A percentile compares a stretch with the other conserved stretches of the same genome.
Conservation (phyloP, 2,888 invertebrate species). For the Thumatha senex region DNA sequence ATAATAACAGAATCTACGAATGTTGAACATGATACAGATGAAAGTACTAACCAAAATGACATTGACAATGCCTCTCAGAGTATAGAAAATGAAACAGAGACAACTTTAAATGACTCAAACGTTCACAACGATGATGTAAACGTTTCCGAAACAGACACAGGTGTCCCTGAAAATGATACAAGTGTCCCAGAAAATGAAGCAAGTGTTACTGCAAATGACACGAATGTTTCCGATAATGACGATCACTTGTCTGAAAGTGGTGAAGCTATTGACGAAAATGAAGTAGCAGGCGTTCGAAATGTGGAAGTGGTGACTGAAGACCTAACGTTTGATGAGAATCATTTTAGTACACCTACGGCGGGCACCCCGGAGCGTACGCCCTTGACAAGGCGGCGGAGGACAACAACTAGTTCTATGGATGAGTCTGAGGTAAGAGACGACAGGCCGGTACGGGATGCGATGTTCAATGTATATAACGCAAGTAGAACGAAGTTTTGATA, state of each 20-base stretch:
- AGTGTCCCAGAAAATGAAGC: constrained; percentile 7
- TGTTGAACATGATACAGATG: constrained; percentile 7
- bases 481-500: neutral
- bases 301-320: constrained; percentile 37
- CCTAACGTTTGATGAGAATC: constrained; percentile 77
- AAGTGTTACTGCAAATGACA: constrained; percentile 15
- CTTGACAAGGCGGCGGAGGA: constrained; percentile 43
- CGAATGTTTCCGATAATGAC: constrained; percentile 9
- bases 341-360: constrained; percentile 77
- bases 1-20: neutral
- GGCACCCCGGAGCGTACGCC: constrained; percentile 57
- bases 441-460: constrained; percentile 44
- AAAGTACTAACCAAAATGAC: constrained; percentile 14
- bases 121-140: neutral
- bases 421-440: constrained; percentile 76
- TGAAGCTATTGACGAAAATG: constrained; percentile 5
- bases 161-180: constrained; percentile 11
- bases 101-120: constrained; percentile 16
- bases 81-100: constrained; percentile 18
- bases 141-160: constrained; percentile 14
- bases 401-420: constrained; percentile 66
- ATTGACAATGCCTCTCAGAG: constrained; percentile 9
- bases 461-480: constrained; percentile 19
- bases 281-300: constrained; percentile 33
- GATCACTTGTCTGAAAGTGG: constrained; percentile 14